phyloP scores from a whole-genome alignment of 2,888 invertebrate species.

The Xestia ashworthii region DNA sequence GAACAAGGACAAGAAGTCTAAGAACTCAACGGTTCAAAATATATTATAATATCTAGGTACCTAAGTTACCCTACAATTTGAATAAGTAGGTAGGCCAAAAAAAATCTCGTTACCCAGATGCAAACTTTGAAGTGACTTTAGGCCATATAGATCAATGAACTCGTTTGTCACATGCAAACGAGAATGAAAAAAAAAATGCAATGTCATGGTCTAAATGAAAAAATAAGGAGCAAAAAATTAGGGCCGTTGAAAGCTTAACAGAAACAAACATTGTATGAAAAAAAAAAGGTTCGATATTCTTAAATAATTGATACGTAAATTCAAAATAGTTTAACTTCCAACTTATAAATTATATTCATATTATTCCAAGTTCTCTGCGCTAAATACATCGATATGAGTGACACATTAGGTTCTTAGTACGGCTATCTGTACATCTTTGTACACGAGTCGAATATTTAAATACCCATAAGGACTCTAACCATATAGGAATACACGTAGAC shows the following conservation, averaged over 20 bases:
- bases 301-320: background rate
- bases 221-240: background rate
- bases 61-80: background rate
- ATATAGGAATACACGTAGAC: conserved; percentile 8
- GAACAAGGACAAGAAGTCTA: background rate
- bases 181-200: background rate
- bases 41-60: background rate
- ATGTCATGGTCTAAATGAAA: background rate
- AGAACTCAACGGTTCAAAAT: background rate
- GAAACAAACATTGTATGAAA: background rate
- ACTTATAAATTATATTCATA: background rate
- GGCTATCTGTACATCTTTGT: conserved; percentile 34
- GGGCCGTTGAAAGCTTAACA: background rate
- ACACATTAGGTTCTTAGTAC: conserved; percentile 25
- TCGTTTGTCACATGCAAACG: background rate
- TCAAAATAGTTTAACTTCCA: background rate
- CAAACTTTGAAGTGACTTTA: background rate
- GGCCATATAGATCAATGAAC: background rate
- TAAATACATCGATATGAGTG: conserved; percentile 42
- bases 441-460: conserved; percentile 55
- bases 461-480: conserved; percentile 41
- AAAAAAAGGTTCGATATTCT: background rate
- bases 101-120: background rate
- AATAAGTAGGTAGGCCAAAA: background rate
- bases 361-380: conserved; percentile 5